Evolutionary conservation across 1,140 invertebrate genomes (phyloP).

Genomic region (Dendrolimus punctatus): DNA sequence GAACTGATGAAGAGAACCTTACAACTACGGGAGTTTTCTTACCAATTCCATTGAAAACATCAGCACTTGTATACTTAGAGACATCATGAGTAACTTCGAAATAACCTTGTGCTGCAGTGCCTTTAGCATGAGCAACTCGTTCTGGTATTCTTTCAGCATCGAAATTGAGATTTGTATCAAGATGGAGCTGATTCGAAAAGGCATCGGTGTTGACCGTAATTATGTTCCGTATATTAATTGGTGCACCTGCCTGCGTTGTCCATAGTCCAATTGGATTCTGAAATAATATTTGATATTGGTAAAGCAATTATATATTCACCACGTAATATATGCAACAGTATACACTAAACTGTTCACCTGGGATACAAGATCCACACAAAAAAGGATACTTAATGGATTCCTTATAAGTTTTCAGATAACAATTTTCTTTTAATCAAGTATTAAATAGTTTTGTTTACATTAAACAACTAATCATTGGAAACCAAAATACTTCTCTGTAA

Average conservation of each 20-base stretch:
- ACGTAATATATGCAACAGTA: no score
- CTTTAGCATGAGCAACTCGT: conserved; percentile 95
- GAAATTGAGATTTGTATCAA: conserved; percentile 91
- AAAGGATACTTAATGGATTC: no score
- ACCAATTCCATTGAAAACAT: conserved; percentile 86
- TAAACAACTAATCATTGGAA: no score
- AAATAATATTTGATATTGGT: no score
- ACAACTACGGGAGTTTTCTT: conserved; percentile 83
- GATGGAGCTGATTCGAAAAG: conserved; percentile 84
- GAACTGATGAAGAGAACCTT: conserved; percentile 86
- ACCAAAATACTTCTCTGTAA: no score
- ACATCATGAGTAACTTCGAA: conserved; percentile 96
- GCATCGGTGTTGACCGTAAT: conserved; percentile 52
- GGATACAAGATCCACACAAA: no score
- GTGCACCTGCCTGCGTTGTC: conserved; percentile 80
- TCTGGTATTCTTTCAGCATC: conserved; percentile 93
- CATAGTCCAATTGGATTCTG: background rate
- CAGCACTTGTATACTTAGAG: conserved; percentile 86
- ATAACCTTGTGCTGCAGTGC: conserved; percentile 94
- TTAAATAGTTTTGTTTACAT: no score
- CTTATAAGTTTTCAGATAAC: no score
- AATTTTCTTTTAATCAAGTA: no score
- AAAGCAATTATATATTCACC: no score
- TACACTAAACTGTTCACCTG: no score
- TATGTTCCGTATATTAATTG: conserved; percentile 79